Base-by-base conservation (phyloP, 1,140 invertebrate genomes). In the Orchestia grillus region DNA sequence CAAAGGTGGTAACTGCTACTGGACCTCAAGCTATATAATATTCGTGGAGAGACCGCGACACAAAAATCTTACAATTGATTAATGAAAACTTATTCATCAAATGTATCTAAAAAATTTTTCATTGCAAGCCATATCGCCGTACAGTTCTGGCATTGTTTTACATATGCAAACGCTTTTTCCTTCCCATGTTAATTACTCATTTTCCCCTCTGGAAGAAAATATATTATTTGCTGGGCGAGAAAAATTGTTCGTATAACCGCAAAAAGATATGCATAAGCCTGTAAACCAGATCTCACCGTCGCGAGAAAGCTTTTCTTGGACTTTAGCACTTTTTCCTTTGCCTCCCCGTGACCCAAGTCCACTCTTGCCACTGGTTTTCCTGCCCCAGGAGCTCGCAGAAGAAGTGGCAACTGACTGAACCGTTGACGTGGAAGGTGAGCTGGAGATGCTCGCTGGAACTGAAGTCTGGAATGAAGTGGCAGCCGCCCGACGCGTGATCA, bases 321-420 rank as follows among this genome's bases (percentile, higher is more conserved):
- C 96, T 43, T 87, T 96, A 95, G 96, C 91, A 90, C 96, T 95
- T 92, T 96, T 96, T 44, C 96, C 96, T 87, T 91, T 94, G 36
- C 95, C 94, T 42, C 96, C 87, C 95, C 77, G 45, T 44, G 92
- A 62, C 96, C 96, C 77, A 96, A 53, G 92, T 96, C 96, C 8
- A 96, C 53, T 15, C 96, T 87, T 57, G 44, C 96, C 96, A 95
- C 95, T 95, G 77, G 90, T n/a, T 95, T 96, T 96, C 44, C 91
- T 44, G 36, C 96, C 15, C 45, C 87, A 53, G 0, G 92, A 47
- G 77, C 95, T 3, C 8, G 95, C n/a, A 62, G 96, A 95, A 41
- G 92, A 95, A 42, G 96, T 96, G 19, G 95, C n/a, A 0, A 96
- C 62, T 41, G 95, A 45, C 43, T 44, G 91, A 8, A 96, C 44